These are phyloP conservation scores for Phania funesta DNA, from an alignment of 2,888 invertebrate genomes.

Conservation along the genomic window DNA sequence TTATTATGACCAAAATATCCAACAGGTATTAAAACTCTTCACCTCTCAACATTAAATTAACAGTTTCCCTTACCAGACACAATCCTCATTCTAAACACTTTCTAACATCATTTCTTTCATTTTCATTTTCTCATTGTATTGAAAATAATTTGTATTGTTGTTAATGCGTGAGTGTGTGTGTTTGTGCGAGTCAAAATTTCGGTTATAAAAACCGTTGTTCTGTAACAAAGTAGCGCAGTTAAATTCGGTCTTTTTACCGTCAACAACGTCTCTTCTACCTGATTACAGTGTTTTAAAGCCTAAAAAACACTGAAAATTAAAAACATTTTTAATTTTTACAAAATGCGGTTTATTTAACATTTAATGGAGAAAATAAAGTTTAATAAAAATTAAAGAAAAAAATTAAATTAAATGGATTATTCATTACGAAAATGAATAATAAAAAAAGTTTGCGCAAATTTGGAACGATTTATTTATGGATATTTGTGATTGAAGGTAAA, in stretches of 20 bases:
- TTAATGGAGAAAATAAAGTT: background rate
- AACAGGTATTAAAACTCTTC: constrained; percentile 48
- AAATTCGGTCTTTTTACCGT: constrained; percentile 12
- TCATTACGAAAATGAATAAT: constrained; percentile 51
- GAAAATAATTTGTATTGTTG: background rate
- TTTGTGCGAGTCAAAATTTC: constrained; percentile 4
- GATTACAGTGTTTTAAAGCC: background rate
- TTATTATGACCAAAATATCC: constrained; percentile 19
- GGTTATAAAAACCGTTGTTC: constrained; percentile 56
- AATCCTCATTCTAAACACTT: background rate
- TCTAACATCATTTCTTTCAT: background rate
- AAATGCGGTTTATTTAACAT: constrained; percentile 59
- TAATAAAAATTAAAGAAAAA: background rate
- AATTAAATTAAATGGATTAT: constrained; percentile 1
- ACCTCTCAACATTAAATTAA: background rate
- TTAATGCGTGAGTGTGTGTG: background rate
- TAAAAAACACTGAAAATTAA: background rate
- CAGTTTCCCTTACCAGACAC: background rate
- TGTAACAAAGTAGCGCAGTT: constrained; percentile 40
- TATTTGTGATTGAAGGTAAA: constrained; percentile 60
- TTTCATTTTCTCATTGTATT: background rate
- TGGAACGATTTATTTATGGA: constrained; percentile 57
- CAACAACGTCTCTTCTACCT: background rate
- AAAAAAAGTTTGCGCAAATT: constrained; percentile 52
- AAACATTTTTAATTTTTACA: background rate